A percentile compares a stretch with the other conserved stretches of the same genome.
Evolutionary conservation across 2,797 vertebrate species (phyloP).

Genomic region (Anolis apletophallus): DNA sequence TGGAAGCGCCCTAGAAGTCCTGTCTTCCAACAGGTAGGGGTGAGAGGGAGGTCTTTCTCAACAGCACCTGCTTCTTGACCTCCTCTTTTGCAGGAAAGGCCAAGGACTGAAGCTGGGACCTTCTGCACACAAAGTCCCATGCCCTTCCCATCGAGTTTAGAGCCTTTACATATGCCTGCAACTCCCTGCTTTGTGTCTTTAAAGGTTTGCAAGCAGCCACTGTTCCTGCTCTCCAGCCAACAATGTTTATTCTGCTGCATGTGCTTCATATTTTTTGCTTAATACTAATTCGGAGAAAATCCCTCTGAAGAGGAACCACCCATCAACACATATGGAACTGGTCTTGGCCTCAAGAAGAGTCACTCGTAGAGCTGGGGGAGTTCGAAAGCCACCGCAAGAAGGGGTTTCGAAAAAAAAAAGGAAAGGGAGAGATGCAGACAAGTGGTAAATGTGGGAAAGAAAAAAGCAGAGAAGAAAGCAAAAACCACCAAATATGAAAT

Average conservation of each 20-base stretch:
- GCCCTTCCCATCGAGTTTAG: no score
- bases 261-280: slow-evolving; percentile 70
- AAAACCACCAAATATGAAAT: slow-evolving; percentile 83
- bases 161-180: no score
- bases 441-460: slow-evolving; percentile 82
- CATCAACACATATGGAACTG: slow-evolving; percentile 63
- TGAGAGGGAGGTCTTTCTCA: background rate
- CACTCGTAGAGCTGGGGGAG: slow-evolving; percentile 42
- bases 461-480: slow-evolving; percentile 81
- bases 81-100: background rate
- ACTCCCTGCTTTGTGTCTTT: background rate
- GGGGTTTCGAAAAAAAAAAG: background rate
- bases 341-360: slow-evolving; percentile 27
- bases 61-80: background rate
- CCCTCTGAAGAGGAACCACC: slow-evolving; percentile 66
- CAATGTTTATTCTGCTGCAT: slow-evolving; percentile 22
- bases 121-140: background rate
- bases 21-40: background rate
- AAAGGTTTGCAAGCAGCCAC: slow-evolving; percentile 4
- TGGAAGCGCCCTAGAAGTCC: background rate
- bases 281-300: slow-evolving; percentile 66
- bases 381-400: slow-evolving; percentile 72
- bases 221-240: rapidly evolving
- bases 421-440: slow-evolving; percentile 78
- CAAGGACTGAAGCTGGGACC: background rate